A percentile compares a stretch with the other conserved stretches of the same genome.
phyloP scores from a whole-genome alignment of 2,888 invertebrate genomes.

The Itoplectis maculator region DNA sequence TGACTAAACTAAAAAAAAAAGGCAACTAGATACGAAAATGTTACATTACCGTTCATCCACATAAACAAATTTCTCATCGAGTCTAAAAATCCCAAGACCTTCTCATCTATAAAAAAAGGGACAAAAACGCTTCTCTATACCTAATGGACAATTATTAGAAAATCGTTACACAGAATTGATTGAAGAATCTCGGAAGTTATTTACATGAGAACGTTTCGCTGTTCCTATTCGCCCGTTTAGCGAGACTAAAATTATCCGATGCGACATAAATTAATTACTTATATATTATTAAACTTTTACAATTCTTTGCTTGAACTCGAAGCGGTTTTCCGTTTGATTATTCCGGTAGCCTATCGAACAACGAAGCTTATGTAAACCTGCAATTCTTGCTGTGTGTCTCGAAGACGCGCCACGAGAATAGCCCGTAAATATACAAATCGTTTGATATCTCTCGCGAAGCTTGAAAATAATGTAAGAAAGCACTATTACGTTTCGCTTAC shows the following conservation, averaged over 20 bases:
- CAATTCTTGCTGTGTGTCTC: slow-evolving; percentile 3
- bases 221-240: slow-evolving; percentile 28
- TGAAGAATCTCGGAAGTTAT: slow-evolving; percentile 61
- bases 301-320: slow-evolving; percentile 30
- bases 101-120: slow-evolving; percentile 19
- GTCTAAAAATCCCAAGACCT: slow-evolving; percentile 46
- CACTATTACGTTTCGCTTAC: slow-evolving; percentile 20
- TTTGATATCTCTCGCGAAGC: slow-evolving; percentile 33
- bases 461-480: slow-evolving; percentile 41
- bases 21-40: slow-evolving; percentile 47
- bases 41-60: slow-evolving; percentile 29
- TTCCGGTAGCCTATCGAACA: slow-evolving; percentile 33
- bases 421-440: slow-evolving; percentile 47
- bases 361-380: slow-evolving; percentile 5
- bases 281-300: slow-evolving; percentile 46
- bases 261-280: slow-evolving; percentile 60
- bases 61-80: slow-evolving; percentile 29
- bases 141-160: slow-evolving; percentile 63
- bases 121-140: slow-evolving; percentile 31
- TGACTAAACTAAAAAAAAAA: slow-evolving; percentile 41
- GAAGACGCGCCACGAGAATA: neutral
- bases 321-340: neutral
- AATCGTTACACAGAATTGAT: slow-evolving; percentile 47
- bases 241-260: slow-evolving; percentile 50
- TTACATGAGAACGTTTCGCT: slow-evolving; percentile 60